Evolutionary conservation across 2,113 vertebrate species (phyloP), one percentile per base, ranked within the genome.

Genomic region (Potamarius usumacintae): DNA sequence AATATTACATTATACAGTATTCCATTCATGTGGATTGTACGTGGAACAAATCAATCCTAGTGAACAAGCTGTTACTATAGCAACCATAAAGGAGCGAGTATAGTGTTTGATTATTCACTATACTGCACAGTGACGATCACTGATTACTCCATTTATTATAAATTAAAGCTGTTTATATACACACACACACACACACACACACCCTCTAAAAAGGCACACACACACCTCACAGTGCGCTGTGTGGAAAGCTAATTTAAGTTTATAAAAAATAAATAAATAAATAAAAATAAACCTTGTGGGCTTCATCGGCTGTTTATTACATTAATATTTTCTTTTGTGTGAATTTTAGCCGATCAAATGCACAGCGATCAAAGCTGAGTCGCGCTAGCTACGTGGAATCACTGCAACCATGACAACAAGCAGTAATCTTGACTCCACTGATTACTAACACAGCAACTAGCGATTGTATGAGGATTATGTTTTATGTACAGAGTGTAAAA

Each of bases 111-210:
- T 71, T 34, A 17, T 76, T 76, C 72, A 48, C 22, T 76, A 50
- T 25, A 72, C 30, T 71, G 5, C 7, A 42, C 69, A 18, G 30
- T 93, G 90, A 92, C 92, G 85, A 50, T n/a, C 88, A 86, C 85
- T 91, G 91, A 92, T 94, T 93, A 93, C 88, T 92, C 85, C 88
- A 92, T 93, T 90, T 92, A 90, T 90, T 82, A 90, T 92, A 92
- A 93, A 93, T 91, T 60, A 92, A 89, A 87, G 89, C 91, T 90
- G 90, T 91, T 93, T 91, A 83, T 25, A 55, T 67, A 60, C 30
- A 72, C 69, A 83, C 2, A 76, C 78, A 91, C 30, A 48, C 34
- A 60, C 30, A 72, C 69, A 83, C 2, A 76, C 78, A 91, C 30
- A 48, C 34, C 34, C 2, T 34, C 34, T 34, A 34, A 34, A 34